A percentile compares a stretch with the other conserved stretches of the same genome.
These are phyloP conservation scores for Contarinia nasturtii DNA, from an alignment of 1,140 invertebrate species.

Conservation along the genomic window DNA sequence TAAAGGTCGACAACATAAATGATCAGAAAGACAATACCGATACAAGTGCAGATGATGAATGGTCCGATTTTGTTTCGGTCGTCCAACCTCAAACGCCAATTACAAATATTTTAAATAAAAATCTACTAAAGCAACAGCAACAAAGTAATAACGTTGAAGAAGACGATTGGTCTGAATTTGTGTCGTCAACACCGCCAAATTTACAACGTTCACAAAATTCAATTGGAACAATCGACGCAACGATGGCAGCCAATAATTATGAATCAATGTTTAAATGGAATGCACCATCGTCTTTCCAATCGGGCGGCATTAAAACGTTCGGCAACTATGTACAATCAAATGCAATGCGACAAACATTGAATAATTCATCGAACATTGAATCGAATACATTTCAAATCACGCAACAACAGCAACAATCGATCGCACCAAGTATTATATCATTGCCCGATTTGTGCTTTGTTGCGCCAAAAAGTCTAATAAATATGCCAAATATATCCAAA, in stretches of 20 bases:
- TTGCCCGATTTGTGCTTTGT: slow-evolving; percentile 28
- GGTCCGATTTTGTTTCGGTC: slow-evolving; percentile 37
- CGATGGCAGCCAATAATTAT: too few species aligned
- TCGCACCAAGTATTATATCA: slow-evolving; percentile 23
- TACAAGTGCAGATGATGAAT: slow-evolving; percentile 30
- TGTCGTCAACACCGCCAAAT: slow-evolving; percentile 27
- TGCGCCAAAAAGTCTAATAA: slow-evolving; percentile 14
- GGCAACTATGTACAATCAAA: slow-evolving; percentile 6
- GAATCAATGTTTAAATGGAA: slow-evolving; percentile 18
- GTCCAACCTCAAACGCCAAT: slow-evolving; percentile 16
- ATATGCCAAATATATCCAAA: background rate
- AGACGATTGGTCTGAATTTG: slow-evolving; percentile 42
- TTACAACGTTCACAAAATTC: slow-evolving; percentile 8
- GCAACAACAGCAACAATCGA: slow-evolving; percentile 16
- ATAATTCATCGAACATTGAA: slow-evolving; percentile 12
- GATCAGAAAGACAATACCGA: slow-evolving; percentile 18
- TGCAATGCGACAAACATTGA: slow-evolving; percentile 5
- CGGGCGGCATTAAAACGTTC: background rate
- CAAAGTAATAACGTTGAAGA: slow-evolving; percentile 25
- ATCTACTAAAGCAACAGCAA: slow-evolving; percentile 7
- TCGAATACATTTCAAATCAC: slow-evolving; percentile 14
- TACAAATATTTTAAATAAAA: slow-evolving; percentile 8
- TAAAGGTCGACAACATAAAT: slow-evolving; percentile 13
- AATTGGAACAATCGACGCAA: too few species aligned
- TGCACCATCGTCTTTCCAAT: slow-evolving; percentile 8